phyloP scores from a whole-genome alignment of 2,797 vertebrate genomes.

The Poeciliopsis infans region DNA sequence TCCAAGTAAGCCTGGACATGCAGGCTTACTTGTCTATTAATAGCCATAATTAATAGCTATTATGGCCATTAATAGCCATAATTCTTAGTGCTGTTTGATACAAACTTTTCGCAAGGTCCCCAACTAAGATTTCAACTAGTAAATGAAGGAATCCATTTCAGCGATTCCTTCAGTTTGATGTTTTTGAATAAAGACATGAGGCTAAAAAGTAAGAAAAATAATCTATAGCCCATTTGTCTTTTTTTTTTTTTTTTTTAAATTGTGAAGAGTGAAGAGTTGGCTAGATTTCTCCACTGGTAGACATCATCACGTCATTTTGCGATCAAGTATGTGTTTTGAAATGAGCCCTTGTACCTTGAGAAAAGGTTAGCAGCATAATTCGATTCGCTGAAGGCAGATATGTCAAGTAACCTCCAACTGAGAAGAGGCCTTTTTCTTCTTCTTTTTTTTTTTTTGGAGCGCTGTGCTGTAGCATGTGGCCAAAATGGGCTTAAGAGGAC shows the following conservation, averaged over 20 bases:
- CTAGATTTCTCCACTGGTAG: slow-evolving; percentile 26
- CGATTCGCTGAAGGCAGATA: slow-evolving; percentile 39
- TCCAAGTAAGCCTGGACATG: neutral
- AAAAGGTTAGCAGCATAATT: slow-evolving; percentile 58
- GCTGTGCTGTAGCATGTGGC: slow-evolving; percentile 28
- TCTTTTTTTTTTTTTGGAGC: slow-evolving; percentile 55
- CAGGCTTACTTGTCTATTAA: too few relatives aligned
- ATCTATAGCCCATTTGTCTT: neutral
- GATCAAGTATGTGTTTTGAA: slow-evolving; percentile 34
- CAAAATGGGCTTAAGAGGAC: neutral
- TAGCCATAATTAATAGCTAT: too few relatives aligned
- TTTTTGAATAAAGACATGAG: neutral
- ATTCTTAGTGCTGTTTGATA: neutral
- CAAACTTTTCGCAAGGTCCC: neutral
- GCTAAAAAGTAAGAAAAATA: neutral
- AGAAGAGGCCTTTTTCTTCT: slow-evolving; percentile 57
- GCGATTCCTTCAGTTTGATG: neutral
- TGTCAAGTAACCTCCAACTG: slow-evolving; percentile 59
- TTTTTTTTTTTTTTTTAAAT: neutral
- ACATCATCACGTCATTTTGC: slow-evolving; percentile 16
- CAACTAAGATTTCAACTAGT: neutral
- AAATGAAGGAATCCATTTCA: neutral
- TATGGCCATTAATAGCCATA: too few relatives aligned
- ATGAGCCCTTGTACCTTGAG: neutral
- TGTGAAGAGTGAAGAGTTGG: slow-evolving; percentile 20